Conservation (phyloP, 2,113 vertebrate species). For the Litocranius walleri region DNA sequence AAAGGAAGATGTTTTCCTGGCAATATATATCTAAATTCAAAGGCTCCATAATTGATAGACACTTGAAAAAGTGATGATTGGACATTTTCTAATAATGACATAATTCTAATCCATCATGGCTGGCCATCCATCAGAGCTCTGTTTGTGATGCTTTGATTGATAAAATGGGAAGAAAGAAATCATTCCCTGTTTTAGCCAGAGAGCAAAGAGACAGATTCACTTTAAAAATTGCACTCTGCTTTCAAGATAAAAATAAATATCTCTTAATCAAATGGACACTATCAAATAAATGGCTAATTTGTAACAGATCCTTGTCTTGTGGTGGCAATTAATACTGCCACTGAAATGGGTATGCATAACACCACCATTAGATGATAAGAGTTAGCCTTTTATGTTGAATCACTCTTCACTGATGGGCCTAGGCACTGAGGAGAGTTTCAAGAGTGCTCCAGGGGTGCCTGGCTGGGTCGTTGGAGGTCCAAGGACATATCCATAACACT, state of each 20-base stretch:
- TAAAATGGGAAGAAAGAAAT: slow-evolving; percentile 12
- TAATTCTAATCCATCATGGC: not conserved
- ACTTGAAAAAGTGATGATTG: slow-evolving; percentile 30
- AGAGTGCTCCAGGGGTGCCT: accelerated
- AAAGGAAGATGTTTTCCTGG: not conserved
- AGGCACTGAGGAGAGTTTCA: not conserved
- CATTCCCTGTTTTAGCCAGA: not conserved
- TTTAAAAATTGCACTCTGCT: not conserved
- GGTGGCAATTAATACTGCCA: not conserved
- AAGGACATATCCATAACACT: not conserved
- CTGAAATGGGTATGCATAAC: not conserved
- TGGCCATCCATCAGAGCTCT: slow-evolving; percentile 1
- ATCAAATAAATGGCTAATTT: slow-evolving; percentile 25
- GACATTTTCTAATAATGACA: slow-evolving; percentile 28
- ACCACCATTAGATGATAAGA: not conserved
- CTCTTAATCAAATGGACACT: not conserved
- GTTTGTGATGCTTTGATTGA: slow-evolving; percentile 39
- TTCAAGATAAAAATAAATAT: slow-evolving; percentile 33
- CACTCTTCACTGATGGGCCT: not conserved
- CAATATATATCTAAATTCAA: not conserved
- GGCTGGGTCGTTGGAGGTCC: not conserved
- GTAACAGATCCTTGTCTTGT: not conserved
- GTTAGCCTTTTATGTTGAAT: not conserved
- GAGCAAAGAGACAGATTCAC: not conserved
- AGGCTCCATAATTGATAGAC: not conserved